phyloP scores from a whole-genome alignment of 2,888 invertebrate genomes.

The Antitype chi region DNA sequence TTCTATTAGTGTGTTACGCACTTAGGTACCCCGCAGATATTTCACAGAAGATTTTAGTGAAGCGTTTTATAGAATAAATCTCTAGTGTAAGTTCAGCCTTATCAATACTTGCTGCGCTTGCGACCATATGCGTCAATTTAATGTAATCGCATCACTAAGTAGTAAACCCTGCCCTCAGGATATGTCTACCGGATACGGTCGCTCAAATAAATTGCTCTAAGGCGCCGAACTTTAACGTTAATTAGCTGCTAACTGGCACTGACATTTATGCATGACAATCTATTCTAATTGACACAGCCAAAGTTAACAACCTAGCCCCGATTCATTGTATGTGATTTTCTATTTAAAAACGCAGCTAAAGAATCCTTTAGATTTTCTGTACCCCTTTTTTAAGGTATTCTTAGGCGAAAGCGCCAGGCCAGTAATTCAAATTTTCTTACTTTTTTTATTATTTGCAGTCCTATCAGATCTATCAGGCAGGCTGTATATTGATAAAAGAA shows the following conservation, averaged over 20 bases:
- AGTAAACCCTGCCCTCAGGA: conserved; percentile 63
- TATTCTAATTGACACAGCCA: conserved; percentile 41
- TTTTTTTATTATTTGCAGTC: too few species aligned
- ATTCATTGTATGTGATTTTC: conserved; percentile 27
- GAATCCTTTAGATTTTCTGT: background rate
- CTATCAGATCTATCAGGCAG: too few species aligned
- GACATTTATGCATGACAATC: conserved; percentile 43
- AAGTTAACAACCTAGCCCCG: conserved; percentile 24
- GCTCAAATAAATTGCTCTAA: conserved; percentile 43
- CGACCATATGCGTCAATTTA: conserved; percentile 26
- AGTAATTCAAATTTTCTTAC: too few species aligned
- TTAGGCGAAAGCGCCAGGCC: too few species aligned
- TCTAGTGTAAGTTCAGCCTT: background rate
- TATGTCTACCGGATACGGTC: conserved; percentile 50
- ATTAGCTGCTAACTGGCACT: conserved; percentile 34
- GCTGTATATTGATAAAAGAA: too few species aligned
- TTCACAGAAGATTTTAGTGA: background rate
- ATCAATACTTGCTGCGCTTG: background rate
- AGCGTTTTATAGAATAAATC: background rate
- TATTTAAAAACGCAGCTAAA: conserved; percentile 11
- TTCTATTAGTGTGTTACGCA: too few species aligned
- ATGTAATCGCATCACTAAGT: conserved; percentile 28
- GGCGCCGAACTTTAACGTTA: conserved; percentile 42
- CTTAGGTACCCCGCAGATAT: background rate
- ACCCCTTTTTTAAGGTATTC: too few species aligned